phyloP scores from a whole-genome alignment of 2,888 invertebrate species.

The Atrina japonica region DNA sequence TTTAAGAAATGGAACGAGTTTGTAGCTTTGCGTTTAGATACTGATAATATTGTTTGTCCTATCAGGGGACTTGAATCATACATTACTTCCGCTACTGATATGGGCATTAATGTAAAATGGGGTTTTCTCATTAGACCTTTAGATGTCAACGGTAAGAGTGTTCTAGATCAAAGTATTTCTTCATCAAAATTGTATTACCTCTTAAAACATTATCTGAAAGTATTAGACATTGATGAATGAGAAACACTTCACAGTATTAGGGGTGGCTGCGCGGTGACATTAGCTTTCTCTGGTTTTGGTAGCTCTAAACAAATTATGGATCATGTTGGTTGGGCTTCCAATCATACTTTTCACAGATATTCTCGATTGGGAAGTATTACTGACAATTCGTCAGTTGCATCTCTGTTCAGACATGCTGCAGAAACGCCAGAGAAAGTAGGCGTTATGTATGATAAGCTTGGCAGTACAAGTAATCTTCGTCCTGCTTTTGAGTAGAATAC shows the following conservation, averaged over 20 bases:
- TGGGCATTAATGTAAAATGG: slow-evolving; percentile 22
- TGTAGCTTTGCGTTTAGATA: slow-evolving; percentile 32
- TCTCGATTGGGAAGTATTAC: too few species aligned
- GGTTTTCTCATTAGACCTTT: slow-evolving; percentile 33
- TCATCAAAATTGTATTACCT: not conserved
- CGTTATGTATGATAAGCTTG: too few species aligned
- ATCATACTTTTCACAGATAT: slow-evolving; percentile 23
- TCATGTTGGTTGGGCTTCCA: slow-evolving; percentile 31
- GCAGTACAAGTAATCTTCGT: too few species aligned
- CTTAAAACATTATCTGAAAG: slow-evolving; percentile 23
- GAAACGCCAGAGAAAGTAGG: too few species aligned
- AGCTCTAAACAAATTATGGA: slow-evolving; percentile 25
- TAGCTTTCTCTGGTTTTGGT: slow-evolving; percentile 14
- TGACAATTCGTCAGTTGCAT: too few species aligned
- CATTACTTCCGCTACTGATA: not conserved
- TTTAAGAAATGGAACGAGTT: slow-evolving; percentile 22
- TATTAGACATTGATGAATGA: slow-evolving; percentile 17
- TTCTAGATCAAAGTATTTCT: slow-evolving; percentile 8
- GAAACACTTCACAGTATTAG: slow-evolving; percentile 28
- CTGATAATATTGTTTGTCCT: slow-evolving; percentile 27
- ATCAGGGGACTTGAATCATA: slow-evolving; percentile 16
- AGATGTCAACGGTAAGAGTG: slow-evolving; percentile 12
- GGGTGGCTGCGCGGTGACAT: slow-evolving; percentile 32
- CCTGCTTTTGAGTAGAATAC: too few species aligned
- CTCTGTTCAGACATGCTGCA: too few species aligned